phyloP scores from a whole-genome alignment of 2,113 vertebrate species.

The Morphnarchus princeps region DNA sequence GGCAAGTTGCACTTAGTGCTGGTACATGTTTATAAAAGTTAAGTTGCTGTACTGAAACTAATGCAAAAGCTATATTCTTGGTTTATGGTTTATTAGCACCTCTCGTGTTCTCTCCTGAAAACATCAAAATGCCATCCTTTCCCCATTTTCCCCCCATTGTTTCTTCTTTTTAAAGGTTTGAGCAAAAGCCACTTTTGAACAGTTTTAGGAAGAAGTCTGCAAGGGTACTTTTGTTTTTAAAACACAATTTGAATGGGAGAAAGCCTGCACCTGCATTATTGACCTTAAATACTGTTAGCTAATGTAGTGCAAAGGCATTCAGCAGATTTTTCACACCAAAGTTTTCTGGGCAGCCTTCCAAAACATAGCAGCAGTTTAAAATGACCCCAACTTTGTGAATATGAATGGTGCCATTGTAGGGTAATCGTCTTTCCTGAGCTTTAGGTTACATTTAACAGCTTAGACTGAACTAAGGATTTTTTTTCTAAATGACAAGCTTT shows the following conservation, averaged over 20 bases:
- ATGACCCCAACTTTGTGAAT: conserved; percentile 13
- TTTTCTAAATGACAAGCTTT: background rate
- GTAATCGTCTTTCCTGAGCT: conserved; percentile 6
- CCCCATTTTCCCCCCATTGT: background rate
- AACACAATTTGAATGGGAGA: background rate
- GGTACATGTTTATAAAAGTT: background rate
- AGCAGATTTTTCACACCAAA: conserved; percentile 47
- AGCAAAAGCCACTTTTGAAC: background rate
- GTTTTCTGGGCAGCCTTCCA: conserved; percentile 54
- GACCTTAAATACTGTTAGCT: conserved; percentile 36
- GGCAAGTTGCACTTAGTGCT: background rate
- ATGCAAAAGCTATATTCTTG: background rate
- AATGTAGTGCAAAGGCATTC: conserved; percentile 26
- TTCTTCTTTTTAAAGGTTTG: background rate
- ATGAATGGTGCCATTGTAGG: conserved; percentile 38
- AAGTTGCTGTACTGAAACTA: background rate
- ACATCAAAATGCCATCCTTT: background rate
- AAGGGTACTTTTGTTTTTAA: background rate
- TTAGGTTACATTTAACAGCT: conserved; percentile 1
- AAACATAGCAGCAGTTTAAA: conserved; percentile 40
- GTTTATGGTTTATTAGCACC: background rate
- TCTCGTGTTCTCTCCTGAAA: background rate
- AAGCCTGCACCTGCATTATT: background rate
- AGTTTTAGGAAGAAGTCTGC: background rate
- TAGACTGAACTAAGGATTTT: background rate